Evolutionary conservation across 2,888 invertebrate genomes (phyloP).

Genomic region (Hylaea fasciaria): DNA sequence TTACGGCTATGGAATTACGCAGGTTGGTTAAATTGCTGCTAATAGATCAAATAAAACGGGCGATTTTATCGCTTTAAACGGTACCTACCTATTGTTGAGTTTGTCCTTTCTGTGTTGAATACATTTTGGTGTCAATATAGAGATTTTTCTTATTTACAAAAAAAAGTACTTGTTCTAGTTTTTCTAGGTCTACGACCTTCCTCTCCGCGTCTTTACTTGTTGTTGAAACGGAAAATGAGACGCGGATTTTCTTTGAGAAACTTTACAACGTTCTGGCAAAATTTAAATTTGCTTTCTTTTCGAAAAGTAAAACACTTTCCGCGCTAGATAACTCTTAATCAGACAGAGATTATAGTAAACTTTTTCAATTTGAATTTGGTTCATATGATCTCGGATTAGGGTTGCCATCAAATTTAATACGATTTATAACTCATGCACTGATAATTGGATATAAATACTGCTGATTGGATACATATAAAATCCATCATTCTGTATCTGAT

Average conservation of each 20-base stretch:
- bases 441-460: no score
- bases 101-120: no score
- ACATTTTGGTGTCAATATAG: background rate
- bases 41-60: no score
- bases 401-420: background rate
- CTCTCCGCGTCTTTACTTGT: constrained; percentile 40
- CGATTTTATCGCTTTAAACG: no score
- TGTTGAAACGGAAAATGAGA: constrained; percentile 52
- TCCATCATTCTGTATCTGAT: no score
- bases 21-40: no score
- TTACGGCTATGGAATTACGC: no score
- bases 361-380: constrained; percentile 7
- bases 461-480: no score
- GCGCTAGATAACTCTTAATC: constrained; percentile 22
- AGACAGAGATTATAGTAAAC: constrained; percentile 18
- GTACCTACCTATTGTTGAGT: no score
- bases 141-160: background rate
- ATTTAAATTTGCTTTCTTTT: constrained; percentile 26
- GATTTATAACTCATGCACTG: background rate
- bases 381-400: background rate
- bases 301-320: constrained; percentile 11
- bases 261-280: constrained; percentile 39
- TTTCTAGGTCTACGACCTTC: constrained; percentile 21
- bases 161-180: constrained; percentile 11
- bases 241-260: constrained; percentile 47